Percentiles rank a stretch among this genome's conserved stretches.
Evolutionary conservation across 1,140 invertebrate species (phyloP).

Genomic region (Forficula auricularia): DNA sequence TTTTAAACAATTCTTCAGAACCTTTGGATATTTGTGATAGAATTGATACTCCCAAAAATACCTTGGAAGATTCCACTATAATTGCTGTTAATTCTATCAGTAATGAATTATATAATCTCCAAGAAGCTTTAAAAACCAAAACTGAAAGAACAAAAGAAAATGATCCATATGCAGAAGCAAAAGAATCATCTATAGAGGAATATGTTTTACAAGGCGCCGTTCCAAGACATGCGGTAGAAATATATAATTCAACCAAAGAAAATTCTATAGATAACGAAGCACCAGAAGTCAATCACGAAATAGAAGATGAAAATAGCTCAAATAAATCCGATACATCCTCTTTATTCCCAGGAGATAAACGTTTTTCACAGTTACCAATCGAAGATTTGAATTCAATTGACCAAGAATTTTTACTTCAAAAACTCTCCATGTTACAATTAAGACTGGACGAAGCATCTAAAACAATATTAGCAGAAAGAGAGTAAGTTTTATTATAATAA

Average conservation of each 20-base stretch:
- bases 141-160: slow-evolving; percentile 7
- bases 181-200: slow-evolving; percentile 39
- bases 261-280: slow-evolving; percentile 10
- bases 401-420: slow-evolving; percentile 43
- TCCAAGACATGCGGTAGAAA: slow-evolving; percentile 35
- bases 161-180: neutral
- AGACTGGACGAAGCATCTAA: slow-evolving; percentile 57
- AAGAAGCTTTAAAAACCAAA: slow-evolving; percentile 1
- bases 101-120: slow-evolving; percentile 5
- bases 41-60: neutral
- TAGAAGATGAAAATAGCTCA: neutral
- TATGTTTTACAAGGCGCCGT: slow-evolving; percentile 43
- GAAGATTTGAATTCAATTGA: slow-evolving; percentile 22
- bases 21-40: too few species aligned
- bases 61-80: neutral
- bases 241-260: slow-evolving; percentile 22
- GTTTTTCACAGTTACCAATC: slow-evolving; percentile 4
- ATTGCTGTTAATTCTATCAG: slow-evolving; percentile 5
- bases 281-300: slow-evolving; percentile 5
- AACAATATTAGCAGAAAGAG: slow-evolving; percentile 48
- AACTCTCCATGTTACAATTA: slow-evolving; percentile 47
- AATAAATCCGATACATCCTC: slow-evolving; percentile 1
- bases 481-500: slow-evolving; percentile 33
- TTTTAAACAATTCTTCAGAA: slow-evolving; percentile 8
- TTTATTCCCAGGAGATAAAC: slow-evolving; percentile 1